Conservation (phyloP, 2,113 vertebrate genomes). For the Leptosomus discolor region DNA sequence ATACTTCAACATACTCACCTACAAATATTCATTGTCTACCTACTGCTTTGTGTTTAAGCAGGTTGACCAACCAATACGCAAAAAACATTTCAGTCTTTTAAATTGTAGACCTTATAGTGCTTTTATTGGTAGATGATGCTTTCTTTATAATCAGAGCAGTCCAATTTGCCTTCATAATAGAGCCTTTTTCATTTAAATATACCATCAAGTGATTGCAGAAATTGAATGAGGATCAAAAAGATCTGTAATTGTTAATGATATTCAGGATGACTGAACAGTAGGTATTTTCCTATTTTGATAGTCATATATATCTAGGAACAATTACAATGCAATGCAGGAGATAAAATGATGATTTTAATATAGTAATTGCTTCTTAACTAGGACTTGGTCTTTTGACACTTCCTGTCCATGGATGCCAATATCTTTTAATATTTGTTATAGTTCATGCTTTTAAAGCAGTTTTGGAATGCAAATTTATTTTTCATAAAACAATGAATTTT, state of each 20-base stretch:
- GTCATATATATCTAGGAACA: not conserved
- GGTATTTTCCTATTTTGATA: not conserved
- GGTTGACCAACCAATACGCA: not conserved
- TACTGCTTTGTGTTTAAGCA: not conserved
- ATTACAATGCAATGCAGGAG: not conserved
- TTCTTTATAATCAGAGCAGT: not conserved
- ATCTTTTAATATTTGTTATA: not conserved
- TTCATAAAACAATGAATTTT: not conserved
- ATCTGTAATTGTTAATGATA: not conserved
- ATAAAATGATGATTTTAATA: not conserved
- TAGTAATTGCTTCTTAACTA: not conserved
- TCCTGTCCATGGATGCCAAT: not conserved
- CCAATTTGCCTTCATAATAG: not conserved
- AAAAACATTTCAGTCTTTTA: not conserved
- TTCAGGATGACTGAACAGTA: not conserved
- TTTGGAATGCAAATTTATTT: not conserved
- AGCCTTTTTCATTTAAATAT: not conserved
- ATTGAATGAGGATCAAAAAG: not conserved
- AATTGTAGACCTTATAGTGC: not conserved
- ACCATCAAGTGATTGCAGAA: not conserved
- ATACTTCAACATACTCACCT: not conserved
- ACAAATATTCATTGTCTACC: not conserved
- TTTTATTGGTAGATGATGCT: not conserved
- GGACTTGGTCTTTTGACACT: not conserved
- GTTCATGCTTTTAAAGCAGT: not conserved